Conservation (phyloP, 2,113 vertebrate species). For the Engystomops pustulosus region DNA sequence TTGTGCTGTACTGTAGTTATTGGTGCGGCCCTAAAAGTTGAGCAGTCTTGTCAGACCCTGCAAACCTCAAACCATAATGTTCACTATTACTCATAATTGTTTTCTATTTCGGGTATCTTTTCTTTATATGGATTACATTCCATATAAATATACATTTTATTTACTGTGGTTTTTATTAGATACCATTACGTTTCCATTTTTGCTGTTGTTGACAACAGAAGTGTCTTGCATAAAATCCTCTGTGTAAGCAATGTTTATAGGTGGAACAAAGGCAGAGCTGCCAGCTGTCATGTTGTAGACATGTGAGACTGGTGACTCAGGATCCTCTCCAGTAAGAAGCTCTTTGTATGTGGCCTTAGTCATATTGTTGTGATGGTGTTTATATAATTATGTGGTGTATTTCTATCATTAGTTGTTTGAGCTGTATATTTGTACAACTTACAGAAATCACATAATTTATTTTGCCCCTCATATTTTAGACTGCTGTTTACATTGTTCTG, state of each 20-base stretch:
- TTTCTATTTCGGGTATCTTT: too few relatives aligned
- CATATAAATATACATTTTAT: too few relatives aligned
- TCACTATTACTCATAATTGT: neutral
- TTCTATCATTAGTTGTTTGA: neutral
- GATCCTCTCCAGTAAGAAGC: neutral
- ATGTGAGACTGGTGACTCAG: neutral
- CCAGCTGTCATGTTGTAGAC: neutral
- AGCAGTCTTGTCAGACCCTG: too few relatives aligned
- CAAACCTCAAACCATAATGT: too few relatives aligned
- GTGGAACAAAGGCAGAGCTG: neutral
- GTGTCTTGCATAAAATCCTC: neutral
- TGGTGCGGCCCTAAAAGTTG: too few relatives aligned
- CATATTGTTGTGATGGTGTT: neutral
- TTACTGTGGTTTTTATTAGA: neutral
- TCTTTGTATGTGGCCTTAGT: neutral
- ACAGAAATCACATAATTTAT: too few relatives aligned
- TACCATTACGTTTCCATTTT: neutral
- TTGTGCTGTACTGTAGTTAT: too few relatives aligned
- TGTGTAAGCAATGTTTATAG: neutral
- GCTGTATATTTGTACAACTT: neutral
- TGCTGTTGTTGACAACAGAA: neutral
- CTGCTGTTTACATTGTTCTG: too few relatives aligned
- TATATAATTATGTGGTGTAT: neutral
- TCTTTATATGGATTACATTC: too few relatives aligned
- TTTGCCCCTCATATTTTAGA: neutral